A percentile compares a stretch with the other conserved stretches of the same genome.
Evolutionary conservation across 2,113 vertebrate species (phyloP).

Genomic region (Lycocorax pyrrhopterus): DNA sequence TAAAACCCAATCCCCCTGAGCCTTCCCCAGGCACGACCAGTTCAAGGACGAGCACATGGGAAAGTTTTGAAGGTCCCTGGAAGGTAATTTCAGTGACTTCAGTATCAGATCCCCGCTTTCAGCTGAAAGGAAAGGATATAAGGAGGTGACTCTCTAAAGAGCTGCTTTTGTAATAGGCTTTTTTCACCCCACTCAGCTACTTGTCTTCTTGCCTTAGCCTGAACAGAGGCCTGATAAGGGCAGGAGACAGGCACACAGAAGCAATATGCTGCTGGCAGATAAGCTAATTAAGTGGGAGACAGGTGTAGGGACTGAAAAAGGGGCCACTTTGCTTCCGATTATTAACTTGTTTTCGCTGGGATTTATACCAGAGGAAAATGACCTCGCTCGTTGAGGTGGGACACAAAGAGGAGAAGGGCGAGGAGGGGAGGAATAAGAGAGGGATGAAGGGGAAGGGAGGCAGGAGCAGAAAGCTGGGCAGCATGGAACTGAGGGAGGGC

Average conservation of each 20-base stretch:
- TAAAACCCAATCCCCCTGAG: not conserved
- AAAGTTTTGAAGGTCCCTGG: conserved; percentile 27
- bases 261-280: conserved; percentile 46
- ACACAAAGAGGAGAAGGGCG: not conserved
- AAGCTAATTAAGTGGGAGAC: conserved; percentile 47
- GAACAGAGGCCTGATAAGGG: conserved; percentile 44
- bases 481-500: not conserved
- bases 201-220: conserved; percentile 61
- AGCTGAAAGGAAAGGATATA: conserved; percentile 52
- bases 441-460: not conserved
- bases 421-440: not conserved
- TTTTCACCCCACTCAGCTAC: conserved; percentile 50
- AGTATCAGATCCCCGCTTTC: conserved; percentile 14
- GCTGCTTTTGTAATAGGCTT: conserved; percentile 56
- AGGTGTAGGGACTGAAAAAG: conserved; percentile 35
- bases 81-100: not conserved
- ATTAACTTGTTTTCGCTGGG: conserved; percentile 24
- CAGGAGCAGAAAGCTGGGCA: fast-evolving
- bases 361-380: conserved; percentile 26
- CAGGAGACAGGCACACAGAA: conserved; percentile 34
- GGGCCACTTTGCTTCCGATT: conserved; percentile 1
- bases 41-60: not conserved
- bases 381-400: not conserved
- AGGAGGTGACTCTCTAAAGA: conserved; percentile 50
- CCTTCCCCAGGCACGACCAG: not conserved